Evolutionary conservation across 2,888 invertebrate species (phyloP).

Genomic region (Panopea generosa): DNA sequence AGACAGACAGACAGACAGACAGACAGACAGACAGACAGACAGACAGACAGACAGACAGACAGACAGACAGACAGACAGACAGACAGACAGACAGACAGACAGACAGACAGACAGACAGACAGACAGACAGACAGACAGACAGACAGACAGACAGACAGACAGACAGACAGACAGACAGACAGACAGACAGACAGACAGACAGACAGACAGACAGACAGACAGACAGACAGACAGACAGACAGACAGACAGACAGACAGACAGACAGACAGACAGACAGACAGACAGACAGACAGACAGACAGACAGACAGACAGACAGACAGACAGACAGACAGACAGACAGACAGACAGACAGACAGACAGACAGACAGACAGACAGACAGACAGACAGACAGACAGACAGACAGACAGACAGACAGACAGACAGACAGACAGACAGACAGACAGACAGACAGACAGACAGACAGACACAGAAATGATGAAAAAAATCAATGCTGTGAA

Average conservation of each 20-base stretch:
- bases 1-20: conserved; percentile 14
- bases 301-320: conserved; percentile 5
- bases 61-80: conserved; percentile 14
- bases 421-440: too few species aligned
- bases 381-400: too few species aligned
- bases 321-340: conserved; percentile 3
- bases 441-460: too few species aligned
- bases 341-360: conserved; percentile 3
- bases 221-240: conserved; percentile 14
- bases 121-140: conserved; percentile 14
- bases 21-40: conserved; percentile 14
- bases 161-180: conserved; percentile 14
- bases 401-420: too few species aligned
- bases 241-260: conserved; percentile 14
- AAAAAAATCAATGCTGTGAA: neutral
- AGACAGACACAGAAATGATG: too few species aligned
- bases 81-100: conserved; percentile 14
- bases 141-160: conserved; percentile 14
- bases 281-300: conserved; percentile 9
- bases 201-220: conserved; percentile 12
- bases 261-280: conserved; percentile 8
- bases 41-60: conserved; percentile 14
- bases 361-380: conserved; percentile 3
- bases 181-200: conserved; percentile 14
- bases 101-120: conserved; percentile 14